Base-by-base conservation (phyloP, 37 sponge, comb jelly and placozoan species). In the Chondrilla cf. caribensis region DNA sequence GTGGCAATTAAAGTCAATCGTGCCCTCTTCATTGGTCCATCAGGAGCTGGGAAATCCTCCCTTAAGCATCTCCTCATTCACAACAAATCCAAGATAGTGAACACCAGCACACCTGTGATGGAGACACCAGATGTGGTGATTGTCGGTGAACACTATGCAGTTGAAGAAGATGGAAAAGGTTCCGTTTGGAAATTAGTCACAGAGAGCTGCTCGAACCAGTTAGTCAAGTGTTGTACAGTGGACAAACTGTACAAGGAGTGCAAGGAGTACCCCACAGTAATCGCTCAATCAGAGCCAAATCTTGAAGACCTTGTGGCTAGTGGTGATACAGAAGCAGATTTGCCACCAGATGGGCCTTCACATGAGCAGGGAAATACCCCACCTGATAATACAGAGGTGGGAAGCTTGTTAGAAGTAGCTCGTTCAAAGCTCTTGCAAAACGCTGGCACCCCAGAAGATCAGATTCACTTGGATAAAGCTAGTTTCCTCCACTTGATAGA, bases 121-220 rank as follows among this genome's bases (percentile, higher is more conserved):
- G 64, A 62, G 64, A 62, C 29, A 62, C 64, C 64, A 62, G 64
- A 62, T 29, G 64, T 62, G 29, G 64, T 62, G 29, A n/a, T 28
- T 15, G 64, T 62, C 6, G 29, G 29, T 62, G 64, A 62, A 15
- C 64, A 62, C 25, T 62, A 29, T n/a, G 29, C 25, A 29, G 64
- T 62, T 6, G n/a, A n/a, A n/a, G n/a, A n/a, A n/a, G 64, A 62
- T n/a, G 6, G 15, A n/a, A 11, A 11, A 47, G 11, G 51, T 11
- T 62, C 64, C 29, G 22, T 15, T 4, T 62, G 64, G 64, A 62
- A n/a, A 19, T 4, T 62, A n/a, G 29, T 62, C 22, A 62, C 64
- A 19, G 18, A 6, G 22, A 62, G 6, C 15, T n/a, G 29, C 6
- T 7, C 15, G 64, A 28, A 62, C 18, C 29, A 62, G 15, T 62